These are phyloP conservation scores for Arrhamphus sclerolepis DNA, from an alignment of 2,797 vertebrate species.

Conservation along the genomic window DNA sequence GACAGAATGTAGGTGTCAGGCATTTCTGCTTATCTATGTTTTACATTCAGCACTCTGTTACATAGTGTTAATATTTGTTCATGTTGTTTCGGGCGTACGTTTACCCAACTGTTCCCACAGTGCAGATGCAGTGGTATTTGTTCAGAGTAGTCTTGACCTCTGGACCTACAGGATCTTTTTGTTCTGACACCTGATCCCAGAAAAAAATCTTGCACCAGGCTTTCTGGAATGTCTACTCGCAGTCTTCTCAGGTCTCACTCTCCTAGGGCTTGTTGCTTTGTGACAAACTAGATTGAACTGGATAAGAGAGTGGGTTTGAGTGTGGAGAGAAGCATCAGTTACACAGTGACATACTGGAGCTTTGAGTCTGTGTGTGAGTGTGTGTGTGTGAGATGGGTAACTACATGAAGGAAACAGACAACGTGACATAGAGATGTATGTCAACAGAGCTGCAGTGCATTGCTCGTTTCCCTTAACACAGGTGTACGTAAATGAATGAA, in stretches of 20 bases:
- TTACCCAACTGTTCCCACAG: too few relatives aligned
- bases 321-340: constrained; percentile 36
- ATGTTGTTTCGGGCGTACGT: too few relatives aligned
- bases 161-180: constrained; percentile 10
- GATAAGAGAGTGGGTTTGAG: constrained; percentile 44
- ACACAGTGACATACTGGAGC: constrained; percentile 19
- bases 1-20: too few relatives aligned
- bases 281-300: constrained; percentile 48
- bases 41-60: too few relatives aligned
- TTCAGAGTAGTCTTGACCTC: constrained; percentile 17
- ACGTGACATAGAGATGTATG: constrained; percentile 29
- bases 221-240: constrained; percentile 29
- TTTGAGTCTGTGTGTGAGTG: too few relatives aligned
- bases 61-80: too few relatives aligned
- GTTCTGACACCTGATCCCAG: constrained; percentile 31
- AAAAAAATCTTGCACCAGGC: constrained; percentile 19
- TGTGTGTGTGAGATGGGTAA: constrained; percentile 19
- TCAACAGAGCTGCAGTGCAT: background rate
- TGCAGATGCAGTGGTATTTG: background rate
- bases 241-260: constrained; percentile 37
- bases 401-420: constrained; percentile 5
- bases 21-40: too few relatives aligned
- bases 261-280: constrained; percentile 44
- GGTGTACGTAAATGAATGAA: constrained; percentile 5
- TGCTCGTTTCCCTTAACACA: constrained; percentile 9